These are phyloP conservation scores for Caenorhabditis sinica DNA, from an alignment of 2,888 invertebrate species.

Conservation along the genomic window DNA sequence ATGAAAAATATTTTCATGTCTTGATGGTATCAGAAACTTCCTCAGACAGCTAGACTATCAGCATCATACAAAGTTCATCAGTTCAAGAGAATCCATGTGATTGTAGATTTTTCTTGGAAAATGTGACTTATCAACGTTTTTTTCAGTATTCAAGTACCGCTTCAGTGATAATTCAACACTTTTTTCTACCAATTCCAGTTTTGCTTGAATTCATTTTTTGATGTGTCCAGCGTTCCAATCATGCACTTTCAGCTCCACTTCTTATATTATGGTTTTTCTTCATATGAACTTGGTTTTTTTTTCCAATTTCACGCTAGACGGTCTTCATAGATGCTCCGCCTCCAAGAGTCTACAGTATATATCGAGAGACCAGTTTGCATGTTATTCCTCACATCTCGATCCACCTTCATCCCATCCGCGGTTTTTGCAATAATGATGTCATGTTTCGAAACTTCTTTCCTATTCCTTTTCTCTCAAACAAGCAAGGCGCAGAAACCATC, in stretches of 20 bases:
- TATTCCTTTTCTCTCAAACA: constrained; percentile 29
- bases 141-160: neutral
- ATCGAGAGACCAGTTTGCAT: neutral
- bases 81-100: too few species aligned
- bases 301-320: constrained; percentile 20
- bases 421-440: constrained; percentile 40
- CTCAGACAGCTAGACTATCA: neutral
- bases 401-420: neutral
- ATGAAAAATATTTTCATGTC: neutral
- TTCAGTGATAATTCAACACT: constrained; percentile 22
- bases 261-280: neutral
- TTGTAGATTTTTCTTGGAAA: too few species aligned
- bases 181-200: neutral
- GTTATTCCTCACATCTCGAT: constrained; percentile 14
- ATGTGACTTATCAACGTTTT: too few species aligned
- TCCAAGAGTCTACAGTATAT: neutral
- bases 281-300: constrained; percentile 2
- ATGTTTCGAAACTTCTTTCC: constrained; percentile 54
- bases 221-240: neutral
- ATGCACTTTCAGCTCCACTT: constrained; percentile 19
- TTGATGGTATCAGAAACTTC: neutral
- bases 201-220: neutral
- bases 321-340: constrained; percentile 4
- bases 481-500: constrained; percentile 13
- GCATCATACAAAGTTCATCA: too few species aligned